Percentiles rank a stretch among this genome's conserved stretches.
Evolutionary conservation across 1,140 invertebrate genomes (phyloP).

Genomic region (Zaprionus inermis): DNA sequence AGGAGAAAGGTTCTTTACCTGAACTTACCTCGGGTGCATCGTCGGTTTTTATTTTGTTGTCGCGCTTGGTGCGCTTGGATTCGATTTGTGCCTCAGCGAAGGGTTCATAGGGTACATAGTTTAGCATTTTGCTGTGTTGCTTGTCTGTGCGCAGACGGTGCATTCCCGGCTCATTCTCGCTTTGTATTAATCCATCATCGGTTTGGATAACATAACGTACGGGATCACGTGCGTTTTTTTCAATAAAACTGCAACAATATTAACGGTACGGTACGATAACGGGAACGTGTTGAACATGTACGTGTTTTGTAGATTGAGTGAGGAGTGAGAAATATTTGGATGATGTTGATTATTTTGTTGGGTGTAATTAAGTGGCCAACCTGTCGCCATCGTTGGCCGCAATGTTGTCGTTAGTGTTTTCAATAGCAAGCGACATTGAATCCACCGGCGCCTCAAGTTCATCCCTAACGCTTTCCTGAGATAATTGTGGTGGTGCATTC

Average conservation of each 20-base stretch:
- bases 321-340: background rate
- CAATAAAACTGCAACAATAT: conserved; percentile 55
- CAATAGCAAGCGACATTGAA: background rate
- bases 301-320: background rate
- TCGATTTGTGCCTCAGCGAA: conserved; percentile 8
- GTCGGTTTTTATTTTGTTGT: conserved; percentile 39
- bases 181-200: conserved; percentile 40
- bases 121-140: conserved; percentile 42
- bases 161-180: conserved; percentile 33
- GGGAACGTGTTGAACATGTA: background rate
- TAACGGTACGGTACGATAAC: background rate
- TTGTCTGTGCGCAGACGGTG: conserved; percentile 39
- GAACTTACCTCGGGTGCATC: conserved; percentile 60
- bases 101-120: conserved; percentile 36
- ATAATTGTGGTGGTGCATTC: conserved; percentile 4
- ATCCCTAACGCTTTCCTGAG: conserved; percentile 2
- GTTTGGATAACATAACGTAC: conserved; percentile 50
- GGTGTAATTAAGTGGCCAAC: conserved; percentile 47
- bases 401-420: conserved; percentile 13
- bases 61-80: conserved; percentile 53
- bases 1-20: background rate
- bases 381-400: conserved; percentile 51
- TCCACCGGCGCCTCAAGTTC: conserved; percentile 19
- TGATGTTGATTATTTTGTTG: background rate
- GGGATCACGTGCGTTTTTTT: conserved; percentile 55